phyloP scores from a whole-genome alignment of 2,888 invertebrate genomes.

The Morpho deidamia region DNA sequence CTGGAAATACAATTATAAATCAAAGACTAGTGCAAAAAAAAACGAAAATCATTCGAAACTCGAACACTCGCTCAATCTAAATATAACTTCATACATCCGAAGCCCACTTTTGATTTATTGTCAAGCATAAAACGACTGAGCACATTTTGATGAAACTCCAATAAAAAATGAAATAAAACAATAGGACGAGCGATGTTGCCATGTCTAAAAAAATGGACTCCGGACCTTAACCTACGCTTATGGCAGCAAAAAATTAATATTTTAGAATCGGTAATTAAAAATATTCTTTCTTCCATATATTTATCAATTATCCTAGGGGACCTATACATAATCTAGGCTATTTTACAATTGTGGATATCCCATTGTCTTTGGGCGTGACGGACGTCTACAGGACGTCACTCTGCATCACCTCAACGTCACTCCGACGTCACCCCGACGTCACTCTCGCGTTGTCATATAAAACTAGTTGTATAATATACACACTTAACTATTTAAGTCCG shows the following conservation, averaged over 20 bases:
- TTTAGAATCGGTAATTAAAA: constrained; percentile 56
- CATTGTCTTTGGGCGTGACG: constrained; percentile 29
- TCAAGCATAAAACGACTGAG: constrained; percentile 20
- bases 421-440: constrained; percentile 2
- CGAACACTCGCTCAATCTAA: constrained; percentile 7
- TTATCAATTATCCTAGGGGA: constrained; percentile 45
- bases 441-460: constrained; percentile 28
- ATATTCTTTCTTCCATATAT: constrained; percentile 65
- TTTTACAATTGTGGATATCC: constrained; percentile 47
- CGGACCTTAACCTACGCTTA: constrained; percentile 49
- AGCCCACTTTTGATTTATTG: constrained; percentile 29
- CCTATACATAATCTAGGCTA: constrained; percentile 53
- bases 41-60: constrained; percentile 3
- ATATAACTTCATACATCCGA: constrained; percentile 14
- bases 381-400: constrained; percentile 10
- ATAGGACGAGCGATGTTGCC: constrained; percentile 30
- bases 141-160: constrained; percentile 10
- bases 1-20: constrained; percentile 4
- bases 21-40: neutral
- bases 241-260: constrained; percentile 52
- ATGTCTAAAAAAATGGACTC: constrained; percentile 41
- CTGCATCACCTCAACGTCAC: constrained; percentile 3
- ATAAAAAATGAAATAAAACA: constrained; percentile 14
- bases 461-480: constrained; percentile 37
- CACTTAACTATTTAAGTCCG: constrained; percentile 37